Evolutionary conservation across 2,888 invertebrate genomes (phyloP).

Genomic region (Hirtodrosophila confusa): DNA sequence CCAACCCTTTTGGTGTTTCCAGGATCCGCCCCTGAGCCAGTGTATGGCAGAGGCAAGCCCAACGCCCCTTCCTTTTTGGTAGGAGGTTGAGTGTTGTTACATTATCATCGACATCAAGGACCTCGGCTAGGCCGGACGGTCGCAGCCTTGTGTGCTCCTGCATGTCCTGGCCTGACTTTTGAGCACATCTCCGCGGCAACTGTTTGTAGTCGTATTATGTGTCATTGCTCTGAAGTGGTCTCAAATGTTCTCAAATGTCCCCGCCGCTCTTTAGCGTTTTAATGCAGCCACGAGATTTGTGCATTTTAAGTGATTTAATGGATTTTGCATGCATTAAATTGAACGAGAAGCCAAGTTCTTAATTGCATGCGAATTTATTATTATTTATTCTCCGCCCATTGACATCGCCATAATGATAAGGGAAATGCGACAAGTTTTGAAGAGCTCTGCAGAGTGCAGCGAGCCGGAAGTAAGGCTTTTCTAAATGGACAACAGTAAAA

Average conservation of each 20-base stretch:
- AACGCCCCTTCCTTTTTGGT: slow-evolving; percentile 7
- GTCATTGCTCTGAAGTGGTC: slow-evolving; percentile 74
- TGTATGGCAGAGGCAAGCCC: not conserved
- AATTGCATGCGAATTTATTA: slow-evolving; percentile 74
- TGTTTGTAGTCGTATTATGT: slow-evolving; percentile 79
- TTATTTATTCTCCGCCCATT: slow-evolving; percentile 29
- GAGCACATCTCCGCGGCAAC: slow-evolving; percentile 41
- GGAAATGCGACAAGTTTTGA: slow-evolving; percentile 56
- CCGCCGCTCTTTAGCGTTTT: slow-evolving; percentile 17
- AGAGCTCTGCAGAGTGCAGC: slow-evolving; percentile 44
- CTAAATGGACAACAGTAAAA: slow-evolving; percentile 3
- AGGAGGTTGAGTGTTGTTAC: slow-evolving; percentile 70
- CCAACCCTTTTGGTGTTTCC: slow-evolving; percentile 65
- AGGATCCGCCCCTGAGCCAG: slow-evolving; percentile 14
- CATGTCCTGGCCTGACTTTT: slow-evolving; percentile 54
- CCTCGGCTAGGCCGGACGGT: slow-evolving; percentile 17
- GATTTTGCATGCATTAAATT: slow-evolving; percentile 74
- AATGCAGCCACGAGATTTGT: slow-evolving; percentile 48
- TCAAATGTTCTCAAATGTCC: slow-evolving; percentile 48
- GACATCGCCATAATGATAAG: slow-evolving; percentile 41
- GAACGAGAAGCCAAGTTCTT: slow-evolving; percentile 61
- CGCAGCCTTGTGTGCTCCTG: slow-evolving; percentile 24
- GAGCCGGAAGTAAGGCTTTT: slow-evolving; percentile 20
- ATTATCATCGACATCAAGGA: slow-evolving; percentile 72
- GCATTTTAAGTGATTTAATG: slow-evolving; percentile 75